Evolutionary conservation across 1,140 invertebrate species (phyloP).

Genomic region (Polyergus mexicanus): DNA sequence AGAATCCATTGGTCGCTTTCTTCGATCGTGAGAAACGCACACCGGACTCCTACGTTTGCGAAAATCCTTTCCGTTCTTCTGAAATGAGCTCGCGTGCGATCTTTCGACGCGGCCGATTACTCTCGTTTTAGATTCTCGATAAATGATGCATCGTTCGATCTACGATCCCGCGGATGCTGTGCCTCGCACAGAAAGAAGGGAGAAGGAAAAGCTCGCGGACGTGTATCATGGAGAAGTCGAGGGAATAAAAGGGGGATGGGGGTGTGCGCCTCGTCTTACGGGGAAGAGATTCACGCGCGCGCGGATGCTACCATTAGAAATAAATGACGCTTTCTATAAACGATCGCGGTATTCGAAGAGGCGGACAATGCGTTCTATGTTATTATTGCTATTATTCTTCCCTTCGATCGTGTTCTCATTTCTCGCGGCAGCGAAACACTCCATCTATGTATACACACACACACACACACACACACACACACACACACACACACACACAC

Average conservation of each 20-base stretch:
- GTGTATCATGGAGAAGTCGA: conserved; percentile 60
- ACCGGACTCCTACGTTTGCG: background rate
- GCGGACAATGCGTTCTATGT: conserved; percentile 13
- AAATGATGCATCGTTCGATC: conserved; percentile 74
- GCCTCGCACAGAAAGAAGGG: background rate
- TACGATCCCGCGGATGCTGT: background rate
- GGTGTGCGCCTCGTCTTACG: conserved; percentile 46
- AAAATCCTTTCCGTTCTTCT: background rate
- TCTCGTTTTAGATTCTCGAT: conserved; percentile 52
- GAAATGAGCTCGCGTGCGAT: conserved; percentile 48
- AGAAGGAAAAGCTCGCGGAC: background rate
- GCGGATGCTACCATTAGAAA: conserved; percentile 67
- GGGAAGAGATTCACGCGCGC: conserved; percentile 10
- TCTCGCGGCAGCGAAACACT: conserved; percentile 22
- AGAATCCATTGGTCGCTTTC: background rate
- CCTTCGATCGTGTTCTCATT: background rate
- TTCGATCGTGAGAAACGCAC: background rate
- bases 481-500: too few relatives aligned
- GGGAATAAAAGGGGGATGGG: conserved; percentile 51
- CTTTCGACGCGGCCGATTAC: conserved; percentile 49
- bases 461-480: too few relatives aligned
- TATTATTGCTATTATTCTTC: conserved; percentile 39
- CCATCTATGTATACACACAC: background rate
- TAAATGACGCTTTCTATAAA: conserved; percentile 65
- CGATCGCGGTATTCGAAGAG: conserved; percentile 1